phyloP scores from a whole-genome alignment of 2,888 invertebrate species.

The Hymenopus coronatus region DNA sequence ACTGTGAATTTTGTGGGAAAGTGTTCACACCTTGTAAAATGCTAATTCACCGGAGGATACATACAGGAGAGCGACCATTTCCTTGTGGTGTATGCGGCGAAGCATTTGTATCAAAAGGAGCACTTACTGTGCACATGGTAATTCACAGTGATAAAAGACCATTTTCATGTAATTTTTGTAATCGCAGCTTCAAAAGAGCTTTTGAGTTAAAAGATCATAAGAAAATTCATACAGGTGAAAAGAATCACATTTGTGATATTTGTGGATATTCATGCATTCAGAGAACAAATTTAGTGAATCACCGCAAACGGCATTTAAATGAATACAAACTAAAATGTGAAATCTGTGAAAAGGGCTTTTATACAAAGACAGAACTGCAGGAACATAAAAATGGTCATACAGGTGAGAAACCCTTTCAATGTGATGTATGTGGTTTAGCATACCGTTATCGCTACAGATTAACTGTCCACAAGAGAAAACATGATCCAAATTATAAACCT shows the following conservation, averaged over 20 bases:
- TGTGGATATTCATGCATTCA: constrained; percentile 30
- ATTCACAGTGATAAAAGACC: constrained; percentile 32
- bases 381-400: constrained; percentile 59
- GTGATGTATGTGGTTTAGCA: constrained; percentile 47
- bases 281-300: constrained; percentile 29
- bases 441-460: constrained; percentile 30
- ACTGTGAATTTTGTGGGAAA: constrained; percentile 32
- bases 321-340: constrained; percentile 46
- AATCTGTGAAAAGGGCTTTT: constrained; percentile 54
- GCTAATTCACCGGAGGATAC: constrained; percentile 30
- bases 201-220: constrained; percentile 30
- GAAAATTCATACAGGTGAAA: constrained; percentile 32
- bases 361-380: constrained; percentile 51
- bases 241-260: constrained; percentile 30
- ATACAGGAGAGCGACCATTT: constrained; percentile 32
- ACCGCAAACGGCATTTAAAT: constrained; percentile 32
- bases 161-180: constrained; percentile 31
- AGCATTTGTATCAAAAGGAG: constrained; percentile 31
- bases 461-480: constrained; percentile 43
- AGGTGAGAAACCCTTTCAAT: constrained; percentile 53
- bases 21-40: constrained; percentile 28
- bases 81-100: constrained; percentile 42
- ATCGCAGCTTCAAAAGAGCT: constrained; percentile 31
- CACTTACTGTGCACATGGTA: constrained; percentile 31
- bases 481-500: constrained; percentile 43